Evolutionary conservation across 2,113 vertebrate genomes (phyloP).

Genomic region (Phaethon lepturus): DNA sequence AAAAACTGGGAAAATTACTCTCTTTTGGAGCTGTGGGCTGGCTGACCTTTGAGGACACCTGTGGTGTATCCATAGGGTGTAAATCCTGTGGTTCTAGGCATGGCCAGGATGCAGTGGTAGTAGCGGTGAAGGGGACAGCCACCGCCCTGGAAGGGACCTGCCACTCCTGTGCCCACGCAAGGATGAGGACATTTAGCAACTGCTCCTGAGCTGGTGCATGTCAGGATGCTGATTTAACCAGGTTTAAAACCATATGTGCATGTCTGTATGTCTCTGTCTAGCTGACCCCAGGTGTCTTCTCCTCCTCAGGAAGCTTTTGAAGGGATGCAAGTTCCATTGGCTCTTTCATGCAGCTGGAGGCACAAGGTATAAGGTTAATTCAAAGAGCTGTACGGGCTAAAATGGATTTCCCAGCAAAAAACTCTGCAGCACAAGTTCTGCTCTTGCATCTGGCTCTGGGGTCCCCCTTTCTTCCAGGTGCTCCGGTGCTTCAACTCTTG

Average conservation of each 20-base stretch:
- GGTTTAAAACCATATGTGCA: neutral
- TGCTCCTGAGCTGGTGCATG: accelerated
- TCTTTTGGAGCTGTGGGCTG: neutral
- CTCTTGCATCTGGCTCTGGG: neutral
- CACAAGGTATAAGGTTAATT: neutral
- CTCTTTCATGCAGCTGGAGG: neutral
- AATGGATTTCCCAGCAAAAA: neutral
- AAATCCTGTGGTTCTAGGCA: neutral
- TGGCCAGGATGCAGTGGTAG: accelerated
- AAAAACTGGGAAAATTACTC: neutral
- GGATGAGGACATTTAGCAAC: no score
- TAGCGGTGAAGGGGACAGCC: no score
- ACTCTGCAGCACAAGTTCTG: neutral
- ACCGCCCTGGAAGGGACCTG: no score
- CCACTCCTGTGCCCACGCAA: no score
- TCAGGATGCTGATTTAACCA: neutral
- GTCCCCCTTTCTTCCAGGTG: neutral
- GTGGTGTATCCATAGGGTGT: no score
- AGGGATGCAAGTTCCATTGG: neutral
- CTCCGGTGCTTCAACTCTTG: neutral
- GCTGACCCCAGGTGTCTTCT: neutral
- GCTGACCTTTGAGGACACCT: neutral
- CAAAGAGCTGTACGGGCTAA: neutral
- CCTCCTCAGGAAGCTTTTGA: neutral
- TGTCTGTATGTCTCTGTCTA: neutral